Base-by-base conservation (phyloP, 2,888 invertebrate species). In the Scaeva pyrastri region DNA sequence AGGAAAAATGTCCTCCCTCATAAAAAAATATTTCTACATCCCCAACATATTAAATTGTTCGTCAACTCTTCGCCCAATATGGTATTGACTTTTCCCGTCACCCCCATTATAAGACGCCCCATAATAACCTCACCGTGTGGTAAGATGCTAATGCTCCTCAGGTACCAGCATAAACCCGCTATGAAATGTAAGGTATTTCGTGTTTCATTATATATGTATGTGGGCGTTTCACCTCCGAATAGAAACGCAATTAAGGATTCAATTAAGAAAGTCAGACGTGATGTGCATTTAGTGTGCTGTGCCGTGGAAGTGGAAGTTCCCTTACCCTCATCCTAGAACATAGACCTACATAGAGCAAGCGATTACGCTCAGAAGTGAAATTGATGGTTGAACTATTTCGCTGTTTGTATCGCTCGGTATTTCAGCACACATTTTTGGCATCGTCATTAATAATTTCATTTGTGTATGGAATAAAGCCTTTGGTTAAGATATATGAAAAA, bases 221-320 rank as follows among this genome's bases (percentile, higher is more conserved):
- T 14, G 43, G 64, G 64, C n/a, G 45, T 48, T 48, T 64, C 43
- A 64, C 76, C 62, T 39, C 48, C 36, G 58, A 77, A 77, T 81
- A 81, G 85, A 86, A 77, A 77, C 76, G 70, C 73, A 86, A 86
- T 81, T 86, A 86, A 81, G 85, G 70, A 86, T 86, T 86, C 85
- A 86, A 86, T 86, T 86, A 81, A 81, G 81, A 81, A 73, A 81
- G 77, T 77, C 76, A 73, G 62, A 86, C 85, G 85, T 86, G 81
- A 86, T 81, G 77, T 73, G 85, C 72, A 86, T 86, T 79, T 79
- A 52, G 55, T 66, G 66, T 66, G 31, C 21, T 31, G 12, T 19
- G 62, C 23, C 43, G 31, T 31, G 31, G 6, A 7, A 8, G 19
- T 66, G 48, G 19, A 31, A 48, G 31, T 48, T 48, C 31, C 36